Percentiles rank a stretch among this genome's conserved stretches.
Evolutionary conservation across 1,140 invertebrate species (phyloP).

Genomic region (Ooceraea biroi): DNA sequence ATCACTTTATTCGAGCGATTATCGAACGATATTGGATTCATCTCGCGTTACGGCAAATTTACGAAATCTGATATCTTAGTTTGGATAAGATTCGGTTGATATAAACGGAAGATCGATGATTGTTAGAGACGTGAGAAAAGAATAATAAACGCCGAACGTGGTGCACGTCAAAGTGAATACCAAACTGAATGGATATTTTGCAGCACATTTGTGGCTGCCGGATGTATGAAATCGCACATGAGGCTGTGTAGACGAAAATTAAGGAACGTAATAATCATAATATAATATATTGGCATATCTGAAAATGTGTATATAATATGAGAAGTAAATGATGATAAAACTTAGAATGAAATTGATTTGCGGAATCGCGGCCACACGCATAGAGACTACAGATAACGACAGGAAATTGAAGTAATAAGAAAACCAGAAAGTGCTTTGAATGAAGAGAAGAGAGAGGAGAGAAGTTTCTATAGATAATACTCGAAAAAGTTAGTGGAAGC

Average conservation of each 20-base stretch:
- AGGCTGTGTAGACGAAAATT: background rate
- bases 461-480: background rate
- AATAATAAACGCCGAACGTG: slow-evolving; percentile 2
- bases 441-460: background rate
- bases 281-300: too few relatives aligned
- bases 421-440: too few relatives aligned
- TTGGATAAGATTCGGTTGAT: background rate
- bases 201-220: background rate
- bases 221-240: background rate
- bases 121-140: background rate
- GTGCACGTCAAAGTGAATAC: too few relatives aligned
- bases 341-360: too few relatives aligned
- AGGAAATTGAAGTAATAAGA: too few relatives aligned
- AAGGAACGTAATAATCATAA: too few relatives aligned
- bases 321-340: too few relatives aligned
- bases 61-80: slow-evolving; percentile 1
- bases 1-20: slow-evolving; percentile 24
- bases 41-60: slow-evolving; percentile 11
- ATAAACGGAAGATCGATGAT: background rate
- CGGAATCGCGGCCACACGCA: too few relatives aligned
- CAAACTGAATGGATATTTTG: background rate
- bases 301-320: too few relatives aligned
- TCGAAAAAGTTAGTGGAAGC: background rate
- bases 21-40: background rate
- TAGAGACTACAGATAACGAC: too few relatives aligned